These are phyloP conservation scores for Pristionchus japonicus DNA, from an alignment of 2,888 invertebrate species.

Conservation along the genomic window DNA sequence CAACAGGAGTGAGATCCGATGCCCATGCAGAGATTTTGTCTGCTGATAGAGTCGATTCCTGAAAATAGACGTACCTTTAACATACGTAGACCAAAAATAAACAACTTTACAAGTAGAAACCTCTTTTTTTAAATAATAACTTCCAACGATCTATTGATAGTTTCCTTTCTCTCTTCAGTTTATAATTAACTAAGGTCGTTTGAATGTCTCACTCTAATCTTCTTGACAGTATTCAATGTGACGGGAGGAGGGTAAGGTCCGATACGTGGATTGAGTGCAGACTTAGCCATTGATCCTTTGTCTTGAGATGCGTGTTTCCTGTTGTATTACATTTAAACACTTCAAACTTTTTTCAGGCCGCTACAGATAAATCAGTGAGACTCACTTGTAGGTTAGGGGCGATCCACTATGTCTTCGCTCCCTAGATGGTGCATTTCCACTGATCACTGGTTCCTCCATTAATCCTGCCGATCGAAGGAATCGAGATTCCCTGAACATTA, in stretches of 20 bases:
- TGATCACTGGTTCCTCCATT: conserved; percentile 75
- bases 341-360: too few species aligned
- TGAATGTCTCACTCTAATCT: conserved; percentile 83
- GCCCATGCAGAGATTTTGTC: conserved; percentile 72
- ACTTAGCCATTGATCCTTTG: conserved; percentile 52
- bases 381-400: conserved; percentile 40
- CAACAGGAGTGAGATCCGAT: conserved; percentile 63
- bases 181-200: too few species aligned
- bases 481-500: conserved; percentile 70
- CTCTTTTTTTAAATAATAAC: too few species aligned
- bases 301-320: conserved; percentile 58
- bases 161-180: too few species aligned
- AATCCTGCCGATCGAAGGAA: conserved; percentile 97
- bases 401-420: conserved; percentile 46
- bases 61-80: conserved; percentile 30
- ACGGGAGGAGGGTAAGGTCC: conserved; percentile 92
- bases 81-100: not conserved
- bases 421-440: not conserved
- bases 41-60: conserved; percentile 63
- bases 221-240: conserved; percentile 86
- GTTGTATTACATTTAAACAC: not conserved
- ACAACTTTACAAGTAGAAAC: too few species aligned
- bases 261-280: conserved; percentile 84
- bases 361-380: not conserved
- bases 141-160: too few species aligned